phyloP scores from a whole-genome alignment of 2,888 invertebrate species.

The Deilephila elpenor region DNA sequence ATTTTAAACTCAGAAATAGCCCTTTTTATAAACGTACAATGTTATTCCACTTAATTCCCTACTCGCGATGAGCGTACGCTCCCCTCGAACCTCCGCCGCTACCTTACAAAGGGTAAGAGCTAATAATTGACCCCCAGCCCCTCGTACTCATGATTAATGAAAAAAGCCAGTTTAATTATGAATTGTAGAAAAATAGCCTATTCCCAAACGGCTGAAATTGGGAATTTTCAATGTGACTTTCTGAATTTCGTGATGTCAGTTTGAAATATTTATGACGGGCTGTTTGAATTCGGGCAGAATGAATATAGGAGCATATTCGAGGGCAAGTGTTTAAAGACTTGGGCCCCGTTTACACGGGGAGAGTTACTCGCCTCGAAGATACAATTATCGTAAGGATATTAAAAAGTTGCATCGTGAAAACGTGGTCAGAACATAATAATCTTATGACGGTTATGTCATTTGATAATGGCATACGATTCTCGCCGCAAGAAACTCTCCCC shows the following conservation, averaged over 20 bases:
- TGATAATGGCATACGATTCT: too few relatives aligned
- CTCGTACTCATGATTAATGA: constrained; percentile 32
- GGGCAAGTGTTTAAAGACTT: too few relatives aligned
- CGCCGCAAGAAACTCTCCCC: too few relatives aligned
- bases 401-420: too few relatives aligned
- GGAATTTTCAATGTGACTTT: constrained; percentile 22
- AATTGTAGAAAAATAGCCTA: constrained; percentile 27
- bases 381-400: too few relatives aligned
- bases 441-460: too few relatives aligned
- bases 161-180: constrained; percentile 33
- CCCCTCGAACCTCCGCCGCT: neutral
- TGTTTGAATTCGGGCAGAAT: neutral
- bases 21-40: neutral
- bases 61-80: constrained; percentile 7
- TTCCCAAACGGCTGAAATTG: constrained; percentile 15
- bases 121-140: constrained; percentile 31
- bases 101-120: constrained; percentile 32
- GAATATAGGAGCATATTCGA: too few relatives aligned
- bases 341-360: too few relatives aligned
- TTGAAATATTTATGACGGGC: constrained; percentile 2
- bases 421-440: too few relatives aligned
- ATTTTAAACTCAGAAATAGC: neutral
- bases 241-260: neutral
- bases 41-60: constrained; percentile 9
- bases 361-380: too few relatives aligned